Evolutionary conservation across 2,797 vertebrate genomes (phyloP), one percentile per base, ranked within the genome.

Genomic region (Graptemys geographica): DNA sequence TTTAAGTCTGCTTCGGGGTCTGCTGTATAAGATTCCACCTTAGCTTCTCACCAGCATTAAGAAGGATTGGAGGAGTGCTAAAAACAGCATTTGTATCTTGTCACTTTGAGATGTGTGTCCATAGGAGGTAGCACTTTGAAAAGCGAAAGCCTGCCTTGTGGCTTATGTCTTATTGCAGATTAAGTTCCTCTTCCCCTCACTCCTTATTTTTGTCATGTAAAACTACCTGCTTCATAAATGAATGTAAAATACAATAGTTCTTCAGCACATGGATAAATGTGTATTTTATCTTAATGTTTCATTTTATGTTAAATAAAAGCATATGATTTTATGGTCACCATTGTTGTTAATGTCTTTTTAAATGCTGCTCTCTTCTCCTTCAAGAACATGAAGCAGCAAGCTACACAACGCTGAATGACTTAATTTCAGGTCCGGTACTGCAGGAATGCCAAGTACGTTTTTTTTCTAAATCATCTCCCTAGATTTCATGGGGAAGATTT

Each of bases 221-320:
- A 92, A 94, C 69, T 89, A 92, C 97, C 98, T 98, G 98, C 98
- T 98, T 98, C 84, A 98, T 97, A 98, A 98, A 96, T 96, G 98
- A 99, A 98, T 99, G 98, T 99, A 99, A 97, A 95, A 98, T 98
- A 47, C 89, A 97, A 97, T 97, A 98, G 98, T 87, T 99, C 98
- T 98, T 98, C 98, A 99, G 98, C 98, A 98, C 98, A 98, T 97
- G 98, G 92, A 72, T 94, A 92, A 90, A 97, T 97, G 93, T 98
- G 98, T 99, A 98, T 99, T 99, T 98, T 98, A 98, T 98, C 97
- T 94, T 59, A 89, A 80, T 69, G 94, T 91, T 78, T 96, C 91
- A 5, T 92, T 95, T 88, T 72, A 84, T 93, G 95, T 92, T 95
- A 81, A 94, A 97, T 93, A 93, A 97, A 97, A 81, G 59, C 93